These are phyloP conservation scores for Kryptolebias ocellatus DNA, from an alignment of 2,797 vertebrate species.

Conservation along the genomic window DNA sequence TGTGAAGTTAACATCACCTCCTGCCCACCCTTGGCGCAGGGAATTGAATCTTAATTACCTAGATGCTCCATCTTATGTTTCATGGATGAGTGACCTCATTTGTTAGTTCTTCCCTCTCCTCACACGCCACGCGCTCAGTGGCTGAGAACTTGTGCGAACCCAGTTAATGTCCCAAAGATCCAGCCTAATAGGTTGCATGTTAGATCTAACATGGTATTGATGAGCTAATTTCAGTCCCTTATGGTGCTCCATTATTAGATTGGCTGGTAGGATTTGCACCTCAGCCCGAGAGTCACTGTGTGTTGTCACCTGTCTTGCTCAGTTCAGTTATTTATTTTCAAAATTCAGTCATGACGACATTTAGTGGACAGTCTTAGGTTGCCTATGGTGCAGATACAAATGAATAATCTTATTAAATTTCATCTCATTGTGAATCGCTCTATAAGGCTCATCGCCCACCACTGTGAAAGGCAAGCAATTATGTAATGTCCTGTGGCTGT, in stretches of 20 bases:
- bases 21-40: slow-evolving; percentile 37
- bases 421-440: too few species aligned
- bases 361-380: not conserved
- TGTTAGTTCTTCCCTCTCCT: slow-evolving; percentile 37
- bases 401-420: too few species aligned
- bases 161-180: slow-evolving; percentile 27
- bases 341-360: not conserved
- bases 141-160: slow-evolving; percentile 14
- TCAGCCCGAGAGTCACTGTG: not conserved
- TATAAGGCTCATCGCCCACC: too few species aligned
- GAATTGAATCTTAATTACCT: slow-evolving; percentile 63
- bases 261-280: slow-evolving; percentile 13
- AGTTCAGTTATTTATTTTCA: slow-evolving; percentile 27
- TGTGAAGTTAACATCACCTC: slow-evolving; percentile 32
- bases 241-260: slow-evolving; percentile 27
- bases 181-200: slow-evolving; percentile 22
- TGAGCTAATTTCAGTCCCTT: slow-evolving; percentile 23
- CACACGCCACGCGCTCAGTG: slow-evolving; percentile 6
- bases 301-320: slow-evolving; percentile 20
- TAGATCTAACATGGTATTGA: slow-evolving; percentile 21
- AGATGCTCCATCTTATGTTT: slow-evolving; percentile 51
- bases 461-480: too few species aligned
- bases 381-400: too few species aligned
- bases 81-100: slow-evolving; percentile 66
- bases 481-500: too few species aligned